phyloP scores from a whole-genome alignment of 2,797 vertebrate genomes.

The Linurgus olivaceus region DNA sequence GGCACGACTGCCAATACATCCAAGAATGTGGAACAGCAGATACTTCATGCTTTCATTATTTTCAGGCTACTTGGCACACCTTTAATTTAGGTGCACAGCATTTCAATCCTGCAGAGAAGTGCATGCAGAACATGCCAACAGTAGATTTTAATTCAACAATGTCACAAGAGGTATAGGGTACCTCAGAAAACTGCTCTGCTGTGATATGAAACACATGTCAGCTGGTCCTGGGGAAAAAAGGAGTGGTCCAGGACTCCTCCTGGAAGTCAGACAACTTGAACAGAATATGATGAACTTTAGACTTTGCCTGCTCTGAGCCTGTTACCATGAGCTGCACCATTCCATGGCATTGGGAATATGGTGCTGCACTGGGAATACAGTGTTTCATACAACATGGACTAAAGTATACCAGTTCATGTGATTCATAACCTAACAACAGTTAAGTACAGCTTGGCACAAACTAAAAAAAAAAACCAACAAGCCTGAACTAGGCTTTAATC shows the following conservation, averaged over 20 bases:
- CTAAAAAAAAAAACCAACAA: not conserved
- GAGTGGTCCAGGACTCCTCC: not conserved
- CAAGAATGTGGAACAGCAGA: not conserved
- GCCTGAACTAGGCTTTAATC: not conserved
- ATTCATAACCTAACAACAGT: not conserved
- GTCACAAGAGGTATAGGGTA: not conserved
- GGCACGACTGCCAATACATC: not conserved
- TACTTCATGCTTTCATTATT: not conserved
- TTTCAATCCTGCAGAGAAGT: slow-evolving; percentile 16
- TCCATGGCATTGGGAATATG: not conserved
- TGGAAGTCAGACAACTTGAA: not conserved
- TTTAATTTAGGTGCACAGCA: not conserved
- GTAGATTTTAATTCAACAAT: not conserved
- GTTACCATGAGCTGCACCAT: not conserved
- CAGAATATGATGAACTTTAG: not conserved
- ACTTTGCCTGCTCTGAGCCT: not conserved
- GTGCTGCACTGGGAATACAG: not conserved
- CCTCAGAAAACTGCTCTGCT: slow-evolving; percentile 11
- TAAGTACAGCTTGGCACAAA: not conserved
- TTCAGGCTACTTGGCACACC: slow-evolving; percentile 23
- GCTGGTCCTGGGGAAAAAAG: not conserved
- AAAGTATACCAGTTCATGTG: no score
- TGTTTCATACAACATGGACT: not conserved
- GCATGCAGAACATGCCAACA: not conserved
- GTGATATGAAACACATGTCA: not conserved